Conservation (phyloP, 2,113 vertebrate species). For the Centropristis striata region DNA sequence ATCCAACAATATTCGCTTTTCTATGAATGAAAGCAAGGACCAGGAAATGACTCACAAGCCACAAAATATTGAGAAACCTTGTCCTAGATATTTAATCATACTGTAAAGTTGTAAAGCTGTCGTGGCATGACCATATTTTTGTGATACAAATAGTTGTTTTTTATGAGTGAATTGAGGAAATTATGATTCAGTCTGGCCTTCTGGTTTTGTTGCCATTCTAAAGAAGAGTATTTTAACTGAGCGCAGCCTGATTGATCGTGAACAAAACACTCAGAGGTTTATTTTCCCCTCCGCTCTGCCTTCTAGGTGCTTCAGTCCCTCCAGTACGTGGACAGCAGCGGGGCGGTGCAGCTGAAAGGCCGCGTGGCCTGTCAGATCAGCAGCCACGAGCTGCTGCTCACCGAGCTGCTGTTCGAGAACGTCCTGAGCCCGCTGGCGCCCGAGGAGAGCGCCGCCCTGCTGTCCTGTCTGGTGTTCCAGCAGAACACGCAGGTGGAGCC, state of each 20-base stretch:
- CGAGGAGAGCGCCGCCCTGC: slow-evolving; percentile 92
- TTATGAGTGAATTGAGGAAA: neutral
- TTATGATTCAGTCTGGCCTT: neutral
- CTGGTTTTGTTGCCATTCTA: neutral
- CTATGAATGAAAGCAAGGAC: too few species aligned
- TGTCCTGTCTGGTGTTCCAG: slow-evolving; percentile 91
- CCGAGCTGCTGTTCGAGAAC: slow-evolving; percentile 93
- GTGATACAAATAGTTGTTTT: neutral
- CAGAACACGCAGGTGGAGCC: slow-evolving; percentile 90
- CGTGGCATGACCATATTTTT: neutral
- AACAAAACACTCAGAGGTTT: neutral
- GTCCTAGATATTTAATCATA: neutral
- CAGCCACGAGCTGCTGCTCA: slow-evolving; percentile 93
- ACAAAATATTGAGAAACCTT: neutral
- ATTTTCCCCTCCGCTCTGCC: neutral
- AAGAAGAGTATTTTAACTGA: neutral
- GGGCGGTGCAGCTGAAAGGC: slow-evolving; percentile 92
- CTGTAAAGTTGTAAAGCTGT: neutral
- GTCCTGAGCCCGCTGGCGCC: slow-evolving; percentile 90
- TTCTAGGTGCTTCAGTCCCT: slow-evolving; percentile 91
- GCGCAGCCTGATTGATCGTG: neutral
- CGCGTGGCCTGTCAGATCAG: slow-evolving; percentile 94
- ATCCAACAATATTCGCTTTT: too few species aligned
- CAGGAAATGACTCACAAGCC: too few species aligned
- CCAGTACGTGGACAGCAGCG: slow-evolving; percentile 88